Evolutionary conservation across 1,140 invertebrate species (phyloP), one percentile per base, ranked within the genome.

Genomic region (Drosophila rhopaloa): DNA sequence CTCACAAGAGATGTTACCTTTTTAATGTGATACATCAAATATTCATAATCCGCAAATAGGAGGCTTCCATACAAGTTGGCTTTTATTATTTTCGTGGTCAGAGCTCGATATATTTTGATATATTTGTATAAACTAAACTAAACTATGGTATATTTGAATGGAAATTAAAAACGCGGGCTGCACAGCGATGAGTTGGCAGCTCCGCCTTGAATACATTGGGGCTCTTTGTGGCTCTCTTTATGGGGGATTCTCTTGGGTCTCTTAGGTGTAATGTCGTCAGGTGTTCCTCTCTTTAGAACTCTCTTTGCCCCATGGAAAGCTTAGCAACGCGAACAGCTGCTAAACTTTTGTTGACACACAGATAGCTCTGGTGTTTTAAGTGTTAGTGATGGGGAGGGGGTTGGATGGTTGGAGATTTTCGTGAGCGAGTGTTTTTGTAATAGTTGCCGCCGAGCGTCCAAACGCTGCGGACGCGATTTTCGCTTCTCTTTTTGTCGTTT

Each of bases 261-360:
- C 65, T 40, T n/a, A 6, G 11, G 1, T 66, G 48, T 66, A 56
- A 55, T 54, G 48, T 55, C 11, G 16, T 14, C 19, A 37, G 16
- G 43, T 16, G 35, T 16, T 24, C 3, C 32, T 24, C 38, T 29
- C 38, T 16, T 11, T 10, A 3, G 13, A 8, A 1, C 6, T 24
- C 50, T 71, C 62, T 70, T 29, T 5, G 14, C 14, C 24, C 38
- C 53, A 35, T 37, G 29, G 19, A 74, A 75, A 75, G 72, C 70
- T 75, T 63, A 75, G 46, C 48, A 47, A 75, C 73, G 56, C 59
- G 43, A 60, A 55, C 79, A 74, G 79, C 74, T 81, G 72, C 66
- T 54, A 63, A 83, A 83, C 56, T 68, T 72, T 85, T 86, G 76
- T 86, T 86, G 79, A 76, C 66, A 82, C 57, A 75, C 68, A 54